Percentiles rank a stretch among this genome's conserved stretches.
Evolutionary conservation across 2,888 invertebrate genomes (phyloP).

Genomic region (Platycheirus albimanus): DNA sequence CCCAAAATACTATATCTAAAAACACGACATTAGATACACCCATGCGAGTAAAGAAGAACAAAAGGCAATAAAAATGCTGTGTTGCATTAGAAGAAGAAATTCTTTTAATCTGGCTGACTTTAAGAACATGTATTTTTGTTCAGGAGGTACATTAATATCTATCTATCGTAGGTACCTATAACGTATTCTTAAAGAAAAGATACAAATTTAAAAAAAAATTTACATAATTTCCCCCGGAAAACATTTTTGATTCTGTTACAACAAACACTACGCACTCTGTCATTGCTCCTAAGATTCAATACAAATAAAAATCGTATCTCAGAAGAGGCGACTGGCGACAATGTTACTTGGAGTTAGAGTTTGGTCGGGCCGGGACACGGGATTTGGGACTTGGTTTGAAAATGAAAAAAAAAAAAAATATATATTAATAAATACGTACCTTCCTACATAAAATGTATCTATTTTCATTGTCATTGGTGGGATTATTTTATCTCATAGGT

Average conservation of each 20-base stretch:
- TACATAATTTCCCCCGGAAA: slow-evolving; percentile 60
- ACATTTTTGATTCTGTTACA: slow-evolving; percentile 16
- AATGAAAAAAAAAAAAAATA: too few species aligned
- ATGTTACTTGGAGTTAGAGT: too few species aligned
- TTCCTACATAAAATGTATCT: slow-evolving; percentile 72
- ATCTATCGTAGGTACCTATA: too few species aligned
- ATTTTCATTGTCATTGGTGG: slow-evolving; percentile 59
- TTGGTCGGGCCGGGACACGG: too few species aligned
- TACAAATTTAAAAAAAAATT: slow-evolving; percentile 49
- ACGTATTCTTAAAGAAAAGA: slow-evolving; percentile 16
- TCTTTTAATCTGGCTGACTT: slow-evolving; percentile 72
- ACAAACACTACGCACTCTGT: slow-evolving; percentile 23
- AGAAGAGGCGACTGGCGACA: slow-evolving; percentile 29
- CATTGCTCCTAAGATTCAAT: slow-evolving; percentile 35
- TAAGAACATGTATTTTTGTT: slow-evolving; percentile 21
- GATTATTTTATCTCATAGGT: slow-evolving; percentile 67
- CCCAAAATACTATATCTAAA: too few species aligned
- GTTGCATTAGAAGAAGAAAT: slow-evolving; percentile 58
- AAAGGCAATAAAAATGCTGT: slow-evolving; percentile 48
- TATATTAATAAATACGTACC: slow-evolving; percentile 67
- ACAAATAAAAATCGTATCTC: background rate
- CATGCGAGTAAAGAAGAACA: slow-evolving; percentile 31
- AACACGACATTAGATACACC: slow-evolving; percentile 57
- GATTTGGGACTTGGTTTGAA: slow-evolving; percentile 7
- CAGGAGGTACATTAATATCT: too few species aligned